Evolutionary conservation across 2,797 vertebrate species (phyloP), one percentile per base, ranked within the genome.

Genomic region (Ispidina lecontei): DNA sequence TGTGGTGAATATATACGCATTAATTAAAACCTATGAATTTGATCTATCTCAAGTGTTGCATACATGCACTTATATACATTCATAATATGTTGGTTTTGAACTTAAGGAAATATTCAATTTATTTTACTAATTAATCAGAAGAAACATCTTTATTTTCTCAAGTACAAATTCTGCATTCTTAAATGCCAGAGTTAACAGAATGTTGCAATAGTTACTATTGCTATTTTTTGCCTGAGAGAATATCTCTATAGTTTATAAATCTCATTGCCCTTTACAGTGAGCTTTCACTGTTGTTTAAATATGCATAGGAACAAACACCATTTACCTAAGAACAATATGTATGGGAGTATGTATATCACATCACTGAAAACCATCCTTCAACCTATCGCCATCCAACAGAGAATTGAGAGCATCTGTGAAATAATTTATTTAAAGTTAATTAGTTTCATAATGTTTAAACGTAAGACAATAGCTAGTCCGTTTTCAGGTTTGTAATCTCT

Each of bases 191-290:
- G 64, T 59, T 70, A 89, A 75, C 56, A 88, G 17, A 43, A 77
- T 74, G 49, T 88, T 88, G 59, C 25, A 39, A 54, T 43, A 31
- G 87, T 92, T 86, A 46, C 33, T 82, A 70, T 49, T 33, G 29
- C 49, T 87, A 18, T 22, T 56, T 93, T 93, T 95, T 93, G 18
- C 91, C 75, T 89, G 55, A 86, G 91, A 94, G 88, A 20, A 68
- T 56, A 74, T 52, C 59, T 78, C 54, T 70, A 6, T 59, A 55
- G 33, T 86, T 92, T 84, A 70, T 76, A 72, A 41, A 64, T 93
- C 75, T 90, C 67, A 49, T 29, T 89, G 47, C 43, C 62, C 55
- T 85, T 83, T 60, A 86, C 76, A 29, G 26, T 75, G 72, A 91
- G 43, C 43, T 94, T 91, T 77, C 21, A 39, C 90, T 68, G 68